A percentile compares a stretch with the other conserved stretches of the same genome.
phyloP scores from a whole-genome alignment of 1,140 invertebrate species.

The Pemphigus obesinymphae region DNA sequence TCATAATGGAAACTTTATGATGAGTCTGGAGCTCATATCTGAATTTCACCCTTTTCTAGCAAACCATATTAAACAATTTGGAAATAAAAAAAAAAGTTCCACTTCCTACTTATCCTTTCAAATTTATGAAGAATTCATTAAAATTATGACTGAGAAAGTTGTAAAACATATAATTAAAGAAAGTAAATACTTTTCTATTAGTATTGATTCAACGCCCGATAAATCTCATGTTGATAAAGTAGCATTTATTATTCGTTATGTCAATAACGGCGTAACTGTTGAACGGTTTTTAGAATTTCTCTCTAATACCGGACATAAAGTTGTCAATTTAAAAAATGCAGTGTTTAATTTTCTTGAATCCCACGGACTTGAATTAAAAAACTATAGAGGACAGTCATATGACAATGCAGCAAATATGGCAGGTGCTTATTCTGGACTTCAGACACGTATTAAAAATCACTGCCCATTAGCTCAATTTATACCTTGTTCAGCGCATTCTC shows the following conservation, averaged over 20 bases:
- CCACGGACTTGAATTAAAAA: constrained; percentile 30
- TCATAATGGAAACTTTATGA: constrained; percentile 46
- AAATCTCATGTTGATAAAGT: constrained; percentile 31
- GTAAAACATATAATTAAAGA: no score
- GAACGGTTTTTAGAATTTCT: no score
- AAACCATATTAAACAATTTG: no score
- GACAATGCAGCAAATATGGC: constrained; percentile 45
- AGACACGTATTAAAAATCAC: constrained; percentile 20
- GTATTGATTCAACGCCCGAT: constrained; percentile 37
- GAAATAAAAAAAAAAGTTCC: constrained; percentile 42
- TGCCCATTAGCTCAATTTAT: no score
- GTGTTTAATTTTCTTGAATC: no score
- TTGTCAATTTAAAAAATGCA: no score
- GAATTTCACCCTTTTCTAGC: constrained; percentile 46
- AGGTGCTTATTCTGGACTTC: constrained; percentile 23
- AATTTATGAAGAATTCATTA: constrained; percentile 47
- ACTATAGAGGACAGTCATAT: constrained; percentile 47
- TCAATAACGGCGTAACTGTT: constrained; percentile 35
- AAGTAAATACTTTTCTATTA: no score
- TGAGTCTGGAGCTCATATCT: constrained; percentile 44
- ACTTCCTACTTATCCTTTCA: constrained; percentile 44
- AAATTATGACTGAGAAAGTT: no score
- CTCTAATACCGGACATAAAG: no score
- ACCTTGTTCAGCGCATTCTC: no score
- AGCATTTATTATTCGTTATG: constrained; percentile 37